Percentiles rank a stretch among this genome's conserved stretches.
These are phyloP conservation scores for Panthera leo DNA, from an alignment of 2,113 vertebrate species.

Conservation along the genomic window DNA sequence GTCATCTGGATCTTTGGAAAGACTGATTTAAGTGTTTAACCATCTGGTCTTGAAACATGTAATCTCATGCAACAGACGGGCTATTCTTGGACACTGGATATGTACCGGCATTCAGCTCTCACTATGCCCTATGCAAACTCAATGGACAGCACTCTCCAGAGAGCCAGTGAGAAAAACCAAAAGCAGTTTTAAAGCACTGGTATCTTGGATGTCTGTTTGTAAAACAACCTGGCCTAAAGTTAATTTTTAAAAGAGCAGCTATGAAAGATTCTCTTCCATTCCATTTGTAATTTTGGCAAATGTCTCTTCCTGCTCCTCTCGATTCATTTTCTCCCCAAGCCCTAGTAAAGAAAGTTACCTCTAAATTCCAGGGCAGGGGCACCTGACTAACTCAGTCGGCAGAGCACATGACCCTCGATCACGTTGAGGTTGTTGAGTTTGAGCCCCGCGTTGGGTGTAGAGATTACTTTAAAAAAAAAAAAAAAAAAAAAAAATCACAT, in stretches of 20 bases:
- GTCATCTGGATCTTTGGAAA: conserved; percentile 58
- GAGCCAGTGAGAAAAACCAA: not conserved
- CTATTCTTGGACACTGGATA: not conserved
- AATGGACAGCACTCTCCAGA: not conserved
- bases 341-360: not conserved
- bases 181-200: not conserved
- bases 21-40: conserved; percentile 44
- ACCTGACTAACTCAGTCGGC: too few relatives aligned
- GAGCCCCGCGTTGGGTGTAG: too few relatives aligned
- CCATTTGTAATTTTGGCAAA: not conserved
- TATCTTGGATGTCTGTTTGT: not conserved
- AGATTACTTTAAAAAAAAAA: too few relatives aligned
- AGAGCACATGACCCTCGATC: too few relatives aligned
- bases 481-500: too few relatives aligned
- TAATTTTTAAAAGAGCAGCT: conserved; percentile 37
- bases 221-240: not conserved
- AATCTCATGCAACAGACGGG: conserved; percentile 33
- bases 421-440: too few relatives aligned
- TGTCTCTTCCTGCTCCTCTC: not conserved
- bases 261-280: not conserved
- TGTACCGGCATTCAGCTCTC: not conserved
- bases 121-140: not conserved
- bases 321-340: not conserved
- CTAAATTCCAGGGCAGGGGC: not conserved
- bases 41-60: conserved; percentile 51